Conservation (phyloP, 2,113 vertebrate genomes). For the Garra rufa region DNA sequence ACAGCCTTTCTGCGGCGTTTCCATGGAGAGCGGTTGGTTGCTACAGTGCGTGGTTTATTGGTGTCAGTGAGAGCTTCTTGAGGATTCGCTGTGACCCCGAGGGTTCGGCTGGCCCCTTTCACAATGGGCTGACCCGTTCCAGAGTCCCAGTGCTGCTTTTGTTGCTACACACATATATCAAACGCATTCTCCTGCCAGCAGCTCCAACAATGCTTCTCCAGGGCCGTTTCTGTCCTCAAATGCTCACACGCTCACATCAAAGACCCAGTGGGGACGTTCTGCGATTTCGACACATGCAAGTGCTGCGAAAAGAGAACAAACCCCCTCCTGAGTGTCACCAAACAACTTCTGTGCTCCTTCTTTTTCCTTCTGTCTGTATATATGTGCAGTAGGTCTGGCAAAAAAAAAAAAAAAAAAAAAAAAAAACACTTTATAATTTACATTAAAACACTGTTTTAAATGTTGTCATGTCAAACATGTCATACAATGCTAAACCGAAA, state of each 20-base stretch:
- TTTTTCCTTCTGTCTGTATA: background rate
- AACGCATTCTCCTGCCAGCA: conserved; percentile 41
- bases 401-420: too few species aligned
- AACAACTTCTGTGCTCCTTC: background rate
- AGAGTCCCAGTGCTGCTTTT: background rate
- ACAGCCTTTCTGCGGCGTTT: conserved; percentile 60
- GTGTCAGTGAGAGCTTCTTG: conserved; percentile 58
- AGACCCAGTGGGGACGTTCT: conserved; percentile 6
- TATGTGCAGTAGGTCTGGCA: background rate
- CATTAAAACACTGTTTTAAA: too few species aligned
- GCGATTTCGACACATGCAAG: conserved; percentile 1
- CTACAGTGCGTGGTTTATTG: conserved; percentile 72
- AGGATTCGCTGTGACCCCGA: conserved; percentile 28
- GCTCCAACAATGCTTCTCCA: conserved; percentile 15
- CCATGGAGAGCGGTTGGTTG: conserved; percentile 74
- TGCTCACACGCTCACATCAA: conserved; percentile 9
- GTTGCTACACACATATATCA: conserved; percentile 20
- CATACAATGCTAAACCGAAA: background rate
- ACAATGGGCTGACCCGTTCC: conserved; percentile 18
- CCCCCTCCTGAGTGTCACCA: background rate
- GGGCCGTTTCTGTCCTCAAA: background rate
- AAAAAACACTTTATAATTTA: background rate
- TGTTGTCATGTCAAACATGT: too few species aligned
- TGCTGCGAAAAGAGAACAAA: conserved; percentile 9
- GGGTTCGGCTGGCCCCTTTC: conserved; percentile 33